Base-by-base conservation (phyloP, 2,888 invertebrate species). In the Scaptomyza caliginosa region DNA sequence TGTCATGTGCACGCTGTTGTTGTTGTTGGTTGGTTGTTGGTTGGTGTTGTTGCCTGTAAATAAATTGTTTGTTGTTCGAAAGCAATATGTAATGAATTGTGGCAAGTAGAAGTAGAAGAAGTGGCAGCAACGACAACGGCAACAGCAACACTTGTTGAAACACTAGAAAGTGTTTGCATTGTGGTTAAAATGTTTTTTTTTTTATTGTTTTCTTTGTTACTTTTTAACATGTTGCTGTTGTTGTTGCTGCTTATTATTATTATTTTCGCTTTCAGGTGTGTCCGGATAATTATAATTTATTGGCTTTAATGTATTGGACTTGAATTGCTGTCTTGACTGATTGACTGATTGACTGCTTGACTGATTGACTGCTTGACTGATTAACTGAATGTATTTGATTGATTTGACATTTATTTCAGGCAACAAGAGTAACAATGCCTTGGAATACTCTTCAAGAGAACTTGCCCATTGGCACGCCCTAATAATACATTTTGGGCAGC, bases 251-350 rank as follows among this genome's bases (percentile, higher is more conserved):
- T 57, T 52, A 57, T 62, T 48, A 68, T 57, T 55, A 40, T 74
- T 68, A 49, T 67, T 77, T 77, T 77, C 77, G 77, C 77, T 77
- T 74, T 74, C 73, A 64, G 39, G 13, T 39, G 48, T 73, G 60
- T 68, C 50, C 26, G 16, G 72, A 55, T 86, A 79, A 75, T 75
- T 79, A 68, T 84, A 72, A 72, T 86, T 86, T 83, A 86, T 86
- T 80, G 83, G 48, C 26, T 46, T 30, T 60, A 58, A 75, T 66
- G 66, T 78, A 40, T 32, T 1, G 56, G 59, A 68, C 74, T 40
- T 71, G 10, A 67, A 26, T 50, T 63, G 57, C 60, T 51, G 52
- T 58, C 65, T 65, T 55, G 76, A 66, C 59, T 75, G 74, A 67
- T 23, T 40, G 23, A 24, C 23, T 40, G 40, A n/a, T n/a, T n/a